A percentile compares a stretch with the other conserved stretches of the same genome.
These are phyloP conservation scores for Champsocephalus gunnari DNA, from an alignment of 2,797 vertebrate species.

Conservation along the genomic window DNA sequence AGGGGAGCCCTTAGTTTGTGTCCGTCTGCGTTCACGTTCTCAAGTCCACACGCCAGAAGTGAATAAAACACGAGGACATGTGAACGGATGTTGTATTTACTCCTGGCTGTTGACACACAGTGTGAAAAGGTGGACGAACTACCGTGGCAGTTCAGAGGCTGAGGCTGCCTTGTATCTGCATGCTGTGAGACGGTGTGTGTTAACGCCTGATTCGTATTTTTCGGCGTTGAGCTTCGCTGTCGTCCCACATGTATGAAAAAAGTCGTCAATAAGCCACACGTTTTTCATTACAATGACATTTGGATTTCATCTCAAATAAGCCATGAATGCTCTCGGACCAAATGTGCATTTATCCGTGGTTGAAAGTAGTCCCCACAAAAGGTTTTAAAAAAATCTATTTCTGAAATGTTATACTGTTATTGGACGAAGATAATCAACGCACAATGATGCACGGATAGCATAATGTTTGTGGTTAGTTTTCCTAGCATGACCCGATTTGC, in stretches of 20 bases:
- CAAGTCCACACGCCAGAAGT: slow-evolving; percentile 16
- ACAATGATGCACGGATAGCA: too few relatives aligned
- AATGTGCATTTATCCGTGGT: neutral
- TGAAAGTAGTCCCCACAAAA: too few relatives aligned
- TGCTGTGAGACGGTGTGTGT: neutral
- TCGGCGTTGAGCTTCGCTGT: neutral
- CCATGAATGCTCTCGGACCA: neutral
- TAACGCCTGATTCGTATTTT: neutral
- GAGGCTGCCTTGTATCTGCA: too few relatives aligned
- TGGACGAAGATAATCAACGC: too few relatives aligned
- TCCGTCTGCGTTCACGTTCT: slow-evolving; percentile 15
- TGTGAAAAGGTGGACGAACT: slow-evolving; percentile 12
- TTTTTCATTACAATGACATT: neutral
- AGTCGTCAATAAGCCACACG: too few relatives aligned
- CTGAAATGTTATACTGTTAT: too few relatives aligned
- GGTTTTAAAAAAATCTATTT: too few relatives aligned
- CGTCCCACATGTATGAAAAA: neutral
- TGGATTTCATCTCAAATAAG: too few relatives aligned
- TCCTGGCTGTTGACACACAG: slow-evolving; percentile 4
- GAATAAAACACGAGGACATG: slow-evolving; percentile 35
- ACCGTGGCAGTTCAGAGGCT: neutral
- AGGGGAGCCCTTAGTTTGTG: slow-evolving; percentile 11
- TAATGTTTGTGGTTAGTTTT: too few relatives aligned
- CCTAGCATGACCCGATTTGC: too few relatives aligned
- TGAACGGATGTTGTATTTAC: slow-evolving; percentile 43